Conservation (phyloP, 2,797 vertebrate genomes). For the Centroberyx gerrardi region DNA sequence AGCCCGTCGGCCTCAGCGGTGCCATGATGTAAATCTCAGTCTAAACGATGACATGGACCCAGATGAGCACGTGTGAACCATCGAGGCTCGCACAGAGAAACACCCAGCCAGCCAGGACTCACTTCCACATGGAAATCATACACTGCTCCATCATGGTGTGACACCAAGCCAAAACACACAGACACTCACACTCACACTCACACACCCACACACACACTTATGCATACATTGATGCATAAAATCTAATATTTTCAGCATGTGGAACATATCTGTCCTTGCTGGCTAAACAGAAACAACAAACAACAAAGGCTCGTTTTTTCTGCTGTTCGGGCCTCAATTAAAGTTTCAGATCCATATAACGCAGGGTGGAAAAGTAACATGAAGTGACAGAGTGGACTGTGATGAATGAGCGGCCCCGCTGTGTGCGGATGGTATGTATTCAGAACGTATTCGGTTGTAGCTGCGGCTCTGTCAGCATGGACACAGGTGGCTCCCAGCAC, state of each 20-base stretch:
- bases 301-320: background rate
- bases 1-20: constrained; percentile 16
- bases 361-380: constrained; percentile 3
- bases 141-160: constrained; percentile 29
- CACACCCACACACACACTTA: constrained; percentile 1
- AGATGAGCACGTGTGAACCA: constrained; percentile 41
- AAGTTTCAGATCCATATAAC: constrained; percentile 5
- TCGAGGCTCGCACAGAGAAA: constrained; percentile 30
- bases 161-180: constrained; percentile 33
- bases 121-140: constrained; percentile 52
- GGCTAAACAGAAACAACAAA: constrained; percentile 25
- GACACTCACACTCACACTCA: constrained; percentile 7
- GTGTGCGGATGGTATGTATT: background rate
- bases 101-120: constrained; percentile 37
- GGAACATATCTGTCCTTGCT: constrained; percentile 11
- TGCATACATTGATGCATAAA: constrained; percentile 27
- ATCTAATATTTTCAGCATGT: constrained; percentile 21
- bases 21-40: constrained; percentile 41
- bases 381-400: constrained; percentile 22
- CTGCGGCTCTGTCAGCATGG: constrained; percentile 2
- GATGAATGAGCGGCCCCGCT: background rate
- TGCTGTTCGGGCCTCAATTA: constrained; percentile 28
- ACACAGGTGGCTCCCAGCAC: constrained; percentile 25
- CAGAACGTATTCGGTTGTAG: constrained; percentile 15
- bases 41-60: constrained; percentile 30